Evolutionary conservation across 2,113 vertebrate genomes (phyloP), one percentile per base, ranked within the genome.

Genomic region (Caretta caretta): DNA sequence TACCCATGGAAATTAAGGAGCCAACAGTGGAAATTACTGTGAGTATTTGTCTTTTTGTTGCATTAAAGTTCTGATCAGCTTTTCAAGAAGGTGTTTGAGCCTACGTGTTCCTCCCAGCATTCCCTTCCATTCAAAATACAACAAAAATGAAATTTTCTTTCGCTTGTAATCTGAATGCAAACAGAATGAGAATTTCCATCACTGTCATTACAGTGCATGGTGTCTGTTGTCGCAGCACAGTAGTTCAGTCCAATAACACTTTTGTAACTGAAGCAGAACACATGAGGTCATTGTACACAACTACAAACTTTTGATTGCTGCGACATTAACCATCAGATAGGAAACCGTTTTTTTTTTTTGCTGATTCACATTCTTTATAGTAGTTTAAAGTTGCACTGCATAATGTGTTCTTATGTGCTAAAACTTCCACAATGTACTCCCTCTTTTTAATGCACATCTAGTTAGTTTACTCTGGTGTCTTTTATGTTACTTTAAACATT

Each of bases 241-340:
- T 27, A 81, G 48, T 82, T 93, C 72, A 88, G 4, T 82, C 13
- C 62, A 51, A 1, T 92, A 35, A 92, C 24, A 84, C 3, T 78
- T 87, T 27, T 72, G 81, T 76, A 75, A 42, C 25, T 86, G 62
- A 48, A 92, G 62, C 29, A 87, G 69, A 90, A 49, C 5, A 79
- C 83, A 31, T 0, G 27, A 93, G 29, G 53, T 78, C 51, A n/a
- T n/a, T 3, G 49, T 50, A 50, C 78, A 93, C 82, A 14, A 1
- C 3, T 85, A 38, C 50, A 90, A 53, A 57, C 88, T 65, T 92
- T 86, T 75, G 22, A 93, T 90, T 89, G 59, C 59, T 80, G 12
- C 38, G 50, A 38, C 76, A 75, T 87, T 90, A 81, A 92, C 31
- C 50, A 83, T 83, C 8, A 49, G 27, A 76, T 72, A 29, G 88